Evolutionary conservation across 2,797 vertebrate genomes (phyloP), one percentile per base, ranked within the genome.

Genomic region (Gobionotothen gibberifrons): DNA sequence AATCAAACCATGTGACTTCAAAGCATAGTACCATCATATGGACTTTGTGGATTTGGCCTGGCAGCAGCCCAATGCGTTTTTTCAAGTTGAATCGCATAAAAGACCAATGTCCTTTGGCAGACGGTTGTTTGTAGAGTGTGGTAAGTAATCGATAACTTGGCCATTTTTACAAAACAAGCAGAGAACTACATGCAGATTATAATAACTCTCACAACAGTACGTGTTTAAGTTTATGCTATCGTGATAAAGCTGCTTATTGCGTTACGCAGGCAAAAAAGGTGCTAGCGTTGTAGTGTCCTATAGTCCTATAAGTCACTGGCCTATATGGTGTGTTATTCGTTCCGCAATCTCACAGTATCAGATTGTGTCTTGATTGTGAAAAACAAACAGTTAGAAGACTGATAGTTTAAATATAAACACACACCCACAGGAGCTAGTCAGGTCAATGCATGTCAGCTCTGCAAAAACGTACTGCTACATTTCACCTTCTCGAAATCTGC

Each of bases 1-100:
- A 90, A 81, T 87, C 46, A 49, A 82, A 75, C 32, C 87, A 82
- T 90, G 87, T 85, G 90, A 91, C 85, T 74, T 79, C 69, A 89
- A 79, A 83, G 75, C 51, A 32, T 46, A 79, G 80, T 75, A 52
- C 22, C 29, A 79, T 61, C 48, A 39, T 65, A 75, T 69, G 42
- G 16, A 60, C 52, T 69, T 16, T 3, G 22, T 47, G 47, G 74
- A 79, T 72, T 52, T 51, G 55, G 26, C 52, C 57, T 0, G 5
- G 57, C 39, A 32, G 19, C 21, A 19, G 16, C 46, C 49, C 61
- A 16, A 21, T 8, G 8, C 9, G 0, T 22, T 12, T 22, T 12
- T 43, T 12, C 12, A 56, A 64, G 55, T 22, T 0, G 2, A 73
- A 72, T 79, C 40, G 5, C 15, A 22, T 29, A 22, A 26, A 73